Conservation (phyloP, 2,888 invertebrate genomes). For the Synergus umbraculus region DNA sequence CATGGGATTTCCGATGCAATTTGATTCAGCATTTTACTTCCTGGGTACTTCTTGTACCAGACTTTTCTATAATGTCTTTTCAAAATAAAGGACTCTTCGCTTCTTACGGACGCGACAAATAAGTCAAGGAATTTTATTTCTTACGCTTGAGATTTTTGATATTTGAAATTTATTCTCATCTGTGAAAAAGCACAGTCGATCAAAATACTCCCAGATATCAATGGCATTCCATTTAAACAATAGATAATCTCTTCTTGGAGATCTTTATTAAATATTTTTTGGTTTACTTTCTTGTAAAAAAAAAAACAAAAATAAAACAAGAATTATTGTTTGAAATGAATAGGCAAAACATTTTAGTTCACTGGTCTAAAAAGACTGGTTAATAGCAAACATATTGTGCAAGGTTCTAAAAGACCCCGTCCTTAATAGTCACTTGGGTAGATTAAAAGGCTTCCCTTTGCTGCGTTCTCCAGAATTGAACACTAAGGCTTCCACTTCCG, state of each 20-base stretch:
- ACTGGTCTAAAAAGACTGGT: not conserved
- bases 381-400: not conserved
- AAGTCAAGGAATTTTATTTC: not conserved
- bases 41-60: not conserved
- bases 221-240: not conserved
- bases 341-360: not conserved
- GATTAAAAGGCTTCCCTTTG: slow-evolving; percentile 16
- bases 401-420: slow-evolving; percentile 11
- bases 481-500: slow-evolving; percentile 32
- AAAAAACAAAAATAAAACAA: not conserved
- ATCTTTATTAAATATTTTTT: too few relatives aligned
- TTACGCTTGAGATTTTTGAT: not conserved
- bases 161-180: not conserved
- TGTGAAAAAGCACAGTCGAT: not conserved
- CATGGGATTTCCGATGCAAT: not conserved
- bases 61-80: not conserved
- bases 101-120: not conserved
- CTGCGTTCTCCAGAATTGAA: slow-evolving; percentile 4
- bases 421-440: slow-evolving; percentile 9
- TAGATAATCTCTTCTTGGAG: not conserved
- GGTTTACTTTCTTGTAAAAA: not conserved
- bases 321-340: not conserved
- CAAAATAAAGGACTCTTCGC: not conserved
- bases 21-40: not conserved
- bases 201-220: not conserved